Evolutionary conservation across 2,797 vertebrate genomes (phyloP), one percentile per base, ranked within the genome.

Genomic region (Hoplostethus atlanticus): DNA sequence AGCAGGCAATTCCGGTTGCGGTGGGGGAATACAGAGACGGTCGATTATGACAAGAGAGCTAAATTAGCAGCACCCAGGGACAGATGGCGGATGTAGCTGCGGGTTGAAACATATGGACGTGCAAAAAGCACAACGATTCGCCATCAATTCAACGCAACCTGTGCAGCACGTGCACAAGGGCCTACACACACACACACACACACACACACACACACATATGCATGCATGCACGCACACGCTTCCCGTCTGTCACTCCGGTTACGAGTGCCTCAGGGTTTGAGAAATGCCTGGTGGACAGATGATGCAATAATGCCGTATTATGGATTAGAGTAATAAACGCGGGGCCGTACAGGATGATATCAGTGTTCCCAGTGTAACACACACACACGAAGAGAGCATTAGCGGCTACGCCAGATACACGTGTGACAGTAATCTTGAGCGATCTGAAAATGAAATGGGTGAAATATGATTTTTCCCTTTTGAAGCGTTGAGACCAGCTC

Each of bases 81-180:
- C 91, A 93, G 92, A 93, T 93, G 92, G 90, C 71, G 69, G 79
- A 85, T 87, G 84, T 87, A 84, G 91, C 91, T 92, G 88, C 79
- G 60, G 89, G 90, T 92, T 87, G 79, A 88, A 91, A 87, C 89
- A 92, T 92, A 92, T 90, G 91, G 92, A 84, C 79, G 47, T 70
- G 79, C 75, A 83, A 87, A 91, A 86, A 77, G 21, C 76, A 25
- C 84, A 84, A 76, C 64, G 73, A 88, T 85, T 84, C 86, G 83
- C 89, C 85, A 89, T 92, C 85, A 88, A 87, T 89, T 91, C 84
- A 86, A 89, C 81, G 83, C 88, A 91, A 90, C 86, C 77, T 86
- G 83, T 60, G 80, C 57, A 85, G 84, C 84, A 76, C 73, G 77
- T 70, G 73, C 84, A 88, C 73, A 75, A 4, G 54, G 36, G 67